These are phyloP conservation scores for Sphaerophoria taeniata DNA, from an alignment of 2,888 invertebrate genomes.

Conservation along the genomic window DNA sequence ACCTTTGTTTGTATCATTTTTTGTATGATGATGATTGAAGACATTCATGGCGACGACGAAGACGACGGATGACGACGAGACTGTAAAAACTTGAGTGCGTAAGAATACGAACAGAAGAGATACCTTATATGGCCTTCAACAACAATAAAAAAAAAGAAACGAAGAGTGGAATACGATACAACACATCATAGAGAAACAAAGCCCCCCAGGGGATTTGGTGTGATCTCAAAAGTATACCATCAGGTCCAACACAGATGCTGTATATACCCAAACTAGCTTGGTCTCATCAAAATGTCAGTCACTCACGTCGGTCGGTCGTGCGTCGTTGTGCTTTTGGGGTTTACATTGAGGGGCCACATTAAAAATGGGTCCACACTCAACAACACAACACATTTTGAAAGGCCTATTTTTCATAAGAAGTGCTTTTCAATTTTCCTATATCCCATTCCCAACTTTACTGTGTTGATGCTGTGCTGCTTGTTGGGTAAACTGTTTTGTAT, in stretches of 20 bases:
- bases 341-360: conserved; percentile 36
- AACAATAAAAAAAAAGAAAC: background rate
- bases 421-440: conserved; percentile 56
- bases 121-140: conserved; percentile 11
- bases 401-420: conserved; percentile 35
- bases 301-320: conserved; percentile 41
- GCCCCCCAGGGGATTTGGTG: conserved; percentile 33
- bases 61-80: background rate
- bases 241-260: conserved; percentile 7
- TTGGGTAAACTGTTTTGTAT: conserved; percentile 6
- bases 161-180: conserved; percentile 26
- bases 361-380: conserved; percentile 48
- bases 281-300: conserved; percentile 69
- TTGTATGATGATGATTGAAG: conserved; percentile 46
- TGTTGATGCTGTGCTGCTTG: background rate
- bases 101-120: background rate
- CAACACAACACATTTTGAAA: conserved; percentile 46
- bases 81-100: background rate
- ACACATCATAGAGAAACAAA: conserved; percentile 28
- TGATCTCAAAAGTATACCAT: background rate
- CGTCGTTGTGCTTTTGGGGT: conserved; percentile 25
- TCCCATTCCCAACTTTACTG: conserved; percentile 15
- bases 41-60: background rate
- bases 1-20: conserved; percentile 16
- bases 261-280: conserved; percentile 36